A percentile compares a stretch with the other conserved stretches of the same genome.
These are phyloP conservation scores for Euwallacea fornicatus DNA, from an alignment of 1,140 invertebrate species.

Conservation along the genomic window DNA sequence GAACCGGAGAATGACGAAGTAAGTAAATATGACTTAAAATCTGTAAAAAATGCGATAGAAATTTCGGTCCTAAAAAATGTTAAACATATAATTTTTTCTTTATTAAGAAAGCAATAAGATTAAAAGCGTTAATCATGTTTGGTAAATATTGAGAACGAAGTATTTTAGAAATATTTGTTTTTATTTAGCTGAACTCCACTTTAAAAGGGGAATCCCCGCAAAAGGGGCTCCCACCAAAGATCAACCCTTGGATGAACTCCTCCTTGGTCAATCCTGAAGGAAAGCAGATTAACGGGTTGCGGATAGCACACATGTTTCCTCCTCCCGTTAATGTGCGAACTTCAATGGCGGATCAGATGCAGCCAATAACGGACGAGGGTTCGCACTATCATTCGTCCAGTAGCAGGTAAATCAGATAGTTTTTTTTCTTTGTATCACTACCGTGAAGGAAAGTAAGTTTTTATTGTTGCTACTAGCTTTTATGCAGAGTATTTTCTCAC, in stretches of 20 bases:
- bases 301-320: constrained; percentile 32
- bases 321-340: constrained; percentile 40
- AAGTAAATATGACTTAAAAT: background rate
- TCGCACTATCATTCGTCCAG: constrained; percentile 60
- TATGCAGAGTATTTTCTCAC: too few species aligned
- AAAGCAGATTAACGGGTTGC: constrained; percentile 52
- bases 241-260: constrained; percentile 17
- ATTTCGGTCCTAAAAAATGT: too few species aligned
- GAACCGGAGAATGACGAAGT: constrained; percentile 25
- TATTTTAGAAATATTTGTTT: background rate
- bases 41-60: too few species aligned
- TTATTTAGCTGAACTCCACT: constrained; percentile 14
- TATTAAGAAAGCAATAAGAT: too few species aligned
- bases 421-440: background rate
- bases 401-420: constrained; percentile 49
- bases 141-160: background rate
- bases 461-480: too few species aligned
- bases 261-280: constrained; percentile 42
- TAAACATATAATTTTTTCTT: too few species aligned
- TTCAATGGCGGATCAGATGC: constrained; percentile 55
- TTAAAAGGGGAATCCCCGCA: constrained; percentile 22
- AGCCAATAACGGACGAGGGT: constrained; percentile 56
- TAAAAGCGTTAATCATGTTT: background rate
- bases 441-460: too few species aligned
- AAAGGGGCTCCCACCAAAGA: constrained; percentile 12